phyloP scores from a whole-genome alignment of 2,888 invertebrate genomes.

The Ectemnius lituratus region DNA sequence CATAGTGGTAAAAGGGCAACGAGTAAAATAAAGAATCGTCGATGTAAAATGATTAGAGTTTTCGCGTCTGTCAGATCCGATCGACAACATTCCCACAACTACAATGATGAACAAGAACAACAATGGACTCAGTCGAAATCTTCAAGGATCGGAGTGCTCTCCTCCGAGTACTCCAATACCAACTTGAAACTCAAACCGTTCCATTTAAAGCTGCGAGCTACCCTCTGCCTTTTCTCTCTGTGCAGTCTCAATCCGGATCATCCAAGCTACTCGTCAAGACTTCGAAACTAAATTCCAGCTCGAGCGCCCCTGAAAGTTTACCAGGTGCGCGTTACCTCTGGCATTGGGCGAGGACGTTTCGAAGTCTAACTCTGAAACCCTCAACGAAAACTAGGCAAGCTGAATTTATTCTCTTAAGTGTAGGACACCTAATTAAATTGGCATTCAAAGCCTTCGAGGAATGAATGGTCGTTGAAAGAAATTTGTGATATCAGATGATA shows the following conservation, averaged over 20 bases:
- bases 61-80: background rate
- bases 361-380: conserved; percentile 11
- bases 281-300: conserved; percentile 25
- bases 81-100: conserved; percentile 32
- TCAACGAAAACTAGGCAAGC: conserved; percentile 17
- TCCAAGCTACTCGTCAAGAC: conserved; percentile 15
- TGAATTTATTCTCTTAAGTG: conserved; percentile 13
- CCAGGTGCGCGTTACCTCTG: conserved; percentile 25
- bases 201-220: conserved; percentile 48
- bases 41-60: background rate
- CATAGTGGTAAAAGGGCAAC: no score
- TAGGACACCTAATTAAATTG: conserved; percentile 15
- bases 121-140: conserved; percentile 3
- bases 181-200: conserved; percentile 41
- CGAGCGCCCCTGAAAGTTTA: conserved; percentile 15
- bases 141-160: conserved; percentile 21
- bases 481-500: no score
- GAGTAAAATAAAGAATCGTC: conserved; percentile 25
- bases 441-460: background rate
- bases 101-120: conserved; percentile 8
- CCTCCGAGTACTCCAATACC: conserved; percentile 7
- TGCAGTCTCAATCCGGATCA: background rate
- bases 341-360: conserved; percentile 15
- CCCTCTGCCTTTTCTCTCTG: background rate
- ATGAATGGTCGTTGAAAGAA: no score